These are phyloP conservation scores for Colius striatus DNA, from an alignment of 2,113 vertebrate genomes.

Conservation along the genomic window DNA sequence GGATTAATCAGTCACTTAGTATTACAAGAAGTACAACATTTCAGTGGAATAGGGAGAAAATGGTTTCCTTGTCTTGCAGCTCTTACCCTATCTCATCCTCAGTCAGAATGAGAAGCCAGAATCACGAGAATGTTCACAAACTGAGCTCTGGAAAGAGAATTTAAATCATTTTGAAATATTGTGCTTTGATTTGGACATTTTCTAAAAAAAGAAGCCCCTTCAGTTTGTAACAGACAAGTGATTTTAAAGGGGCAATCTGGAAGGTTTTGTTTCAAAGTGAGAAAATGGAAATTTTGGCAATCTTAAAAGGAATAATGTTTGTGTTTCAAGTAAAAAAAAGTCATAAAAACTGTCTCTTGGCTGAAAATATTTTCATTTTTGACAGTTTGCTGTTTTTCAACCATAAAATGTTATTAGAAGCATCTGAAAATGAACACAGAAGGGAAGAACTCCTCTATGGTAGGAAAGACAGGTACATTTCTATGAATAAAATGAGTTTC, in stretches of 20 bases:
- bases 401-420: constrained; percentile 47
- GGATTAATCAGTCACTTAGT: neutral
- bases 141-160: neutral
- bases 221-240: constrained; percentile 42
- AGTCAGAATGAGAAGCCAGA: constrained; percentile 4
- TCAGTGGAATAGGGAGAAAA: neutral
- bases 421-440: constrained; percentile 48
- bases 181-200: constrained; percentile 45
- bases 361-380: constrained; percentile 60
- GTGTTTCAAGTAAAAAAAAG: constrained; percentile 10
- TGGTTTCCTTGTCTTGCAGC: neutral
- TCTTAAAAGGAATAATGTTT: constrained; percentile 52
- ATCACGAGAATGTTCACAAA: neutral
- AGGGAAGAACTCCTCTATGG: neutral
- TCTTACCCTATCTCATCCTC: neutral
- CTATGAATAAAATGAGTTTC: neutral
- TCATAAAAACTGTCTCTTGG: constrained; percentile 34
- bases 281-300: constrained; percentile 63
- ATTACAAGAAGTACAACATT: neutral
- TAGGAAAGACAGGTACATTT: constrained; percentile 49
- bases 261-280: constrained; percentile 59
- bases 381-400: constrained; percentile 59
- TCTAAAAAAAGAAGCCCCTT: neutral
- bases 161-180: constrained; percentile 46
- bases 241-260: constrained; percentile 40